Evolutionary conservation across 1,140 invertebrate genomes (phyloP).

Genomic region (Cydia fagiglandana): DNA sequence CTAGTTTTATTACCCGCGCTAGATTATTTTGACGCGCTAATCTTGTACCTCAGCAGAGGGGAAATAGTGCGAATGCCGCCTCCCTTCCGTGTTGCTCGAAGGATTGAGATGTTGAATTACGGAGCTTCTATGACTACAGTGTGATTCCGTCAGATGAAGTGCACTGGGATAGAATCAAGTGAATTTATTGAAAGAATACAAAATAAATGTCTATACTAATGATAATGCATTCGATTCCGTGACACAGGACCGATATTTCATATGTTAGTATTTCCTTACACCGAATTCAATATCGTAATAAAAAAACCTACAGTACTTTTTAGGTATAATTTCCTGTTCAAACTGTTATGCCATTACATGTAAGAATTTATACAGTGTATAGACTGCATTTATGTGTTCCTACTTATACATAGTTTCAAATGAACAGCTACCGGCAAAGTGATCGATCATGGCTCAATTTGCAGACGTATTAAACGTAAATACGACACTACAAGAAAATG

Average conservation of each 20-base stretch:
- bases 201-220: not conserved
- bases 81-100: too few relatives aligned
- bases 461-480: slow-evolving; percentile 17
- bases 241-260: not conserved
- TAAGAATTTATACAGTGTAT: too few relatives aligned
- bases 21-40: too few relatives aligned
- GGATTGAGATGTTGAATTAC: too few relatives aligned
- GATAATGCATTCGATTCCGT: not conserved
- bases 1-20: too few relatives aligned
- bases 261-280: not conserved
- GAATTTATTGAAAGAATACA: not conserved
- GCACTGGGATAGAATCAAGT: too few relatives aligned
- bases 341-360: not conserved
- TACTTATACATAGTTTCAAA: not conserved
- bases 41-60: too few relatives aligned
- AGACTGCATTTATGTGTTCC: not conserved
- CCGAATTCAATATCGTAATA: not conserved
- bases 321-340: not conserved
- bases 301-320: not conserved
- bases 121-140: too few relatives aligned
- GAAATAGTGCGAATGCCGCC: too few relatives aligned
- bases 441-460: slow-evolving; percentile 5
- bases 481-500: slow-evolving; percentile 10
- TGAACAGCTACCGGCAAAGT: not conserved
- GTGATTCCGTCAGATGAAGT: too few relatives aligned